A percentile compares a stretch with the other conserved stretches of the same genome.
phyloP scores from a whole-genome alignment of 2,888 invertebrate genomes.

The Synergus itoensis region DNA sequence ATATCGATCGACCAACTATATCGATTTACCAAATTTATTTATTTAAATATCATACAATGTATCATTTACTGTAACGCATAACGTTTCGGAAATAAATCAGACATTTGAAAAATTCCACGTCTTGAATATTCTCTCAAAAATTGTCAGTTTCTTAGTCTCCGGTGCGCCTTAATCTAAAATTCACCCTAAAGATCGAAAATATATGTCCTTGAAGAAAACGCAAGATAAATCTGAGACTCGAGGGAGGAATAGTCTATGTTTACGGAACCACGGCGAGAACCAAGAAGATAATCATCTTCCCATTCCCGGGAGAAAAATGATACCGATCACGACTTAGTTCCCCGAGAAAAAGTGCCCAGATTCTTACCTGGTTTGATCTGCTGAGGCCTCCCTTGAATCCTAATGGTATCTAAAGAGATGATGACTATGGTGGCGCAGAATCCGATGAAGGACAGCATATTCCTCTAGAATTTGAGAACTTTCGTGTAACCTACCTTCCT shows the following conservation, averaged over 20 bases:
- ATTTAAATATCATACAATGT: too few species aligned
- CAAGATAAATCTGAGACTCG: slow-evolving; percentile 12
- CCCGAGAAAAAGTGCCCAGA: slow-evolving; percentile 17
- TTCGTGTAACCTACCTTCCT: not conserved
- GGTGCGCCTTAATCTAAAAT: not conserved
- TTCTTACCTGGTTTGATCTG: slow-evolving; percentile 67
- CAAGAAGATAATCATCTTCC: not conserved
- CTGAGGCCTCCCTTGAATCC: slow-evolving; percentile 61
- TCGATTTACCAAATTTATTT: too few species aligned
- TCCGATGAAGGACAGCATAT: slow-evolving; percentile 51
- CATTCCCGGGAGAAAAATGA: slow-evolving; percentile 14
- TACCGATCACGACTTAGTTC: slow-evolving; percentile 3
- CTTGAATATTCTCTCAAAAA: too few species aligned
- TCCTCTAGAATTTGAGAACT: slow-evolving; percentile 32
- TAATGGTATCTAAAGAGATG: slow-evolving; percentile 51
- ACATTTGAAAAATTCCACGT: too few species aligned
- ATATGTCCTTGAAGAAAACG: not conserved
- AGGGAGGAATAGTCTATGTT: slow-evolving; percentile 18
- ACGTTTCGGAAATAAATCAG: too few species aligned
- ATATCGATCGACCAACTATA: too few species aligned
- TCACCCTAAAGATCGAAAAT: not conserved
- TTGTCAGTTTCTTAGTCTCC: too few species aligned
- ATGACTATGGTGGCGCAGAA: slow-evolving; percentile 53
- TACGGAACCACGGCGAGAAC: slow-evolving; percentile 16
- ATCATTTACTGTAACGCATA: too few species aligned